phyloP scores from a whole-genome alignment of 2,888 invertebrate genomes.

The Cephus pulcher region DNA sequence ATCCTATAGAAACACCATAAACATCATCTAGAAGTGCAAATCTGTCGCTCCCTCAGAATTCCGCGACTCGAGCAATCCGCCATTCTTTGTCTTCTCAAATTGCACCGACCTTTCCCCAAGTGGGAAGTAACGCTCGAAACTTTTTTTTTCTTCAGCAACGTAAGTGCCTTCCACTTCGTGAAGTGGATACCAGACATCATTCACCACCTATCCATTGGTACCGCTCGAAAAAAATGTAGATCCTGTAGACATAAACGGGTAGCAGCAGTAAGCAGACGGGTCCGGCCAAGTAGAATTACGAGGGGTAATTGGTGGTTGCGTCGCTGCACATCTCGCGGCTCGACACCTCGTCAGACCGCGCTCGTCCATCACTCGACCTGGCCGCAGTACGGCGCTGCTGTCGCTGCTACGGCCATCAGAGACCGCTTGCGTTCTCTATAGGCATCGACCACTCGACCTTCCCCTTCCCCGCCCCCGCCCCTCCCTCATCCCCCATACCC shows the following conservation, averaged over 20 bases:
- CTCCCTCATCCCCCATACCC: conserved; percentile 14
- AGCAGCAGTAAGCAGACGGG: conserved; percentile 4
- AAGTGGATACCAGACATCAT: neutral
- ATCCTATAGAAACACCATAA: neutral
- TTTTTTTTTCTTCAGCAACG: neutral
- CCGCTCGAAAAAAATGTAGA: conserved; percentile 29
- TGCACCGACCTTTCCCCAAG: neutral
- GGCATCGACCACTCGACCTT: conserved; percentile 5
- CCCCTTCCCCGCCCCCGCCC: conserved; percentile 10
- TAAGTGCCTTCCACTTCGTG: neutral
- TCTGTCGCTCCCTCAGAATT: neutral
- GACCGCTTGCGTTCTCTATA: conserved; percentile 1
- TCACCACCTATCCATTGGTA: neutral
- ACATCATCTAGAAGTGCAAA: neutral
- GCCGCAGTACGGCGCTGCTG: conserved; percentile 23
- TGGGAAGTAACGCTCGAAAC: neutral
- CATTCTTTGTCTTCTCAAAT: neutral
- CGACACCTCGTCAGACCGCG: conserved; percentile 43
- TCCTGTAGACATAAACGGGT: conserved; percentile 32
- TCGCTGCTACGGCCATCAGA: neutral
- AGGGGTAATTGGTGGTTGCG: conserved; percentile 43
- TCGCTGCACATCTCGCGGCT: conserved; percentile 35
- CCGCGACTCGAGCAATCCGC: neutral
- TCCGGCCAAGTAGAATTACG: conserved; percentile 30
- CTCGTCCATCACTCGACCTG: conserved; percentile 34